These are phyloP conservation scores for Drosophila acutilabella DNA, from an alignment of 2,888 invertebrate genomes.

Conservation along the genomic window DNA sequence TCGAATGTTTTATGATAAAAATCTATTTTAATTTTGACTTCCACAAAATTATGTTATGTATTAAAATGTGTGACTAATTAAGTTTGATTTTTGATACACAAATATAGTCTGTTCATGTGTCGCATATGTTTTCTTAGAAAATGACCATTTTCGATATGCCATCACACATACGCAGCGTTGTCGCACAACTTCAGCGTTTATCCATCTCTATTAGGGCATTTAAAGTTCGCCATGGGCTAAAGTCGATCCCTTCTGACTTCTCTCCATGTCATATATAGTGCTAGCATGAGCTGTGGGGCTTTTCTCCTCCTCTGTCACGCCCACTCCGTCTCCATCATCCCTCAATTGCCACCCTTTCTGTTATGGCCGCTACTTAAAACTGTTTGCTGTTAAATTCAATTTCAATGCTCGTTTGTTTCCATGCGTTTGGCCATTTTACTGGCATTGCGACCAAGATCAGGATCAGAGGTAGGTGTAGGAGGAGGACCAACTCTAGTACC, in stretches of 20 bases:
- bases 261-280: constrained; percentile 5
- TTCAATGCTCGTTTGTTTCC: constrained; percentile 80
- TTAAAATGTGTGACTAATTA: constrained; percentile 10
- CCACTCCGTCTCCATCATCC: background rate
- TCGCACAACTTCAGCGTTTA: constrained; percentile 37
- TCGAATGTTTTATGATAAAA: too few relatives aligned
- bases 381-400: constrained; percentile 81
- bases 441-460: constrained; percentile 13
- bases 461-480: background rate
- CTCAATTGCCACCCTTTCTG: background rate
- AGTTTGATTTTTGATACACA: constrained; percentile 13
- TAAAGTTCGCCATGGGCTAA: constrained; percentile 62
- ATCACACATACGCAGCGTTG: constrained; percentile 63
- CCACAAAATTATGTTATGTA: too few relatives aligned
- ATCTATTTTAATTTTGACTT: too few relatives aligned
- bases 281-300: constrained; percentile 32
- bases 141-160: constrained; percentile 62
- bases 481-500: constrained; percentile 17
- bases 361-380: constrained; percentile 67
- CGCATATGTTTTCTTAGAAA: constrained; percentile 60
- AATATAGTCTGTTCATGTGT: constrained; percentile 58
- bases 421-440: constrained; percentile 66
- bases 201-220: constrained; percentile 77
- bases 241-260: constrained; percentile 6
- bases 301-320: background rate